These are phyloP conservation scores for Megastigmus dorsalis DNA, from an alignment of 2,888 invertebrate genomes.

Conservation along the genomic window DNA sequence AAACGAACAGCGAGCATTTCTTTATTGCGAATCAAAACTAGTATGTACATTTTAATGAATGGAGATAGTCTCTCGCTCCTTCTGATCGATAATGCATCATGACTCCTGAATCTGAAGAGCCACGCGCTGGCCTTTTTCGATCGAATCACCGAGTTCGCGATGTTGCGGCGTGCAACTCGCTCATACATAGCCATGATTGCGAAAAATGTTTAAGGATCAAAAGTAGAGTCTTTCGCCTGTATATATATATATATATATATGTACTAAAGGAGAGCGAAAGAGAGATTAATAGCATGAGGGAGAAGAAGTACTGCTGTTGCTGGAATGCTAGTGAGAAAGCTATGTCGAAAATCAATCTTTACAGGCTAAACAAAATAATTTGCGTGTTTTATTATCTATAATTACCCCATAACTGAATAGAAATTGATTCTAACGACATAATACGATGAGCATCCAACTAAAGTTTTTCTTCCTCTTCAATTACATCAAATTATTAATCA, in stretches of 20 bases:
- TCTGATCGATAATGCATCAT: not conserved
- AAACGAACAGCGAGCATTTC: not conserved
- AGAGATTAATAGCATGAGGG: not conserved
- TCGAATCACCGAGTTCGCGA: not conserved
- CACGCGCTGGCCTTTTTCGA: constrained; percentile 10
- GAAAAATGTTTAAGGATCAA: constrained; percentile 45
- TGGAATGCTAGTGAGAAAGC: not conserved
- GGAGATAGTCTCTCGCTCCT: not conserved
- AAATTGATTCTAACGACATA: too few relatives aligned
- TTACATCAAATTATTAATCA: too few relatives aligned
- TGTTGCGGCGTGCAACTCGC: constrained; percentile 4
- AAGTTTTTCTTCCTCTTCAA: too few relatives aligned
- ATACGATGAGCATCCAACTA: too few relatives aligned
- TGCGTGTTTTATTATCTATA: too few relatives aligned
- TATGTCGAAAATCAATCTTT: constrained; percentile 30
- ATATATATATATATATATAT: not conserved
- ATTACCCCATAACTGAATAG: too few relatives aligned
- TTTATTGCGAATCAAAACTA: constrained; percentile 21
- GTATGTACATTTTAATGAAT: constrained; percentile 19
- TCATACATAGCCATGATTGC: constrained; percentile 19
- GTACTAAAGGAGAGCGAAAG: too few relatives aligned
- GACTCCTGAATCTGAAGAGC: constrained; percentile 23
- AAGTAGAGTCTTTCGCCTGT: constrained; percentile 5
- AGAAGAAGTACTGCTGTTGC: not conserved
- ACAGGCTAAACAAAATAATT: constrained; percentile 23